phyloP scores from a whole-genome alignment of 2,113 vertebrate species.

The Clinocottus analis region DNA sequence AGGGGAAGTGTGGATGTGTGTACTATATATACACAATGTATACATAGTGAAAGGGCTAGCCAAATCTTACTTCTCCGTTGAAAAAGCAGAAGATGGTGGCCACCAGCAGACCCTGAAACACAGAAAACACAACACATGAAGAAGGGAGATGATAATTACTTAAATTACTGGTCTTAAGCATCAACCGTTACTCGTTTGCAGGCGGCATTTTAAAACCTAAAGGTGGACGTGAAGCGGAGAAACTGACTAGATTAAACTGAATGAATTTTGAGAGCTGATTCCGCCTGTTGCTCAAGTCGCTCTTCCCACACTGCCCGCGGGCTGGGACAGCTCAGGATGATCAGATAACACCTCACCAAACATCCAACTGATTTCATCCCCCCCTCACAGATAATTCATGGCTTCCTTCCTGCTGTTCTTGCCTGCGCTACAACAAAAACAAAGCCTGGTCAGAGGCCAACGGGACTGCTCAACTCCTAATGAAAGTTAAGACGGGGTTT shows the following conservation, averaged over 20 bases:
- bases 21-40: neutral
- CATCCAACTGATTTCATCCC: conserved; percentile 36
- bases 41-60: neutral
- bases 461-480: conserved; percentile 1
- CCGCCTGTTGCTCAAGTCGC: conserved; percentile 38
- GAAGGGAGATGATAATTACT: neutral
- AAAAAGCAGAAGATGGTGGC: conserved; percentile 99
- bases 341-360: conserved; percentile 57
- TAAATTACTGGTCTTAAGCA: neutral
- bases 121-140: conserved; percentile 8
- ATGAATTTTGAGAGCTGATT: conserved; percentile 9
- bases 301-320: neutral
- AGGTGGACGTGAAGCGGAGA: neutral
- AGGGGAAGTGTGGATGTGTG: conserved; percentile 10
- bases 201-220: neutral
- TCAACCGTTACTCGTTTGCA: neutral
- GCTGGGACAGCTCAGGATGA: conserved; percentile 27
- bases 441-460: conserved; percentile 14
- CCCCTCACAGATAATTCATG: conserved; percentile 42
- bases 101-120: conserved; percentile 92
- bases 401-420: conserved; percentile 67
- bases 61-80: conserved; percentile 92
- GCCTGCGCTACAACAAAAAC: conserved; percentile 36
- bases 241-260: neutral
- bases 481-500: neutral